Evolutionary conservation across 2,888 invertebrate genomes (phyloP), one percentile per base, ranked within the genome.

Genomic region (Eumacrocentrus americanus): DNA sequence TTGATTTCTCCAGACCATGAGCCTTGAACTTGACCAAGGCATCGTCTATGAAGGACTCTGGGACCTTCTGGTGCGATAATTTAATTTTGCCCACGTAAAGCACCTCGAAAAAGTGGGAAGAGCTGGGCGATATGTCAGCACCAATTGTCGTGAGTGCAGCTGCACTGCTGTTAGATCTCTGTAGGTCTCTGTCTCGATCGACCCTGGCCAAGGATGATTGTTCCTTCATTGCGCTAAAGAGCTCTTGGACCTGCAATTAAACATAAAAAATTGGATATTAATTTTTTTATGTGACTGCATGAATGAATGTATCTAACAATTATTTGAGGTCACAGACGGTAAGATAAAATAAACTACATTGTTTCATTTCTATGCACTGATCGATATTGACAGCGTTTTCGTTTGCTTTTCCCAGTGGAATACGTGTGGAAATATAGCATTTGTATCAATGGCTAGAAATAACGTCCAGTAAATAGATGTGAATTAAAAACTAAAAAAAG

Each of bases 11-110:
- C 1, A 88, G 84, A 72, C 94, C 92, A 73, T 92, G 90, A 22
- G 87, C 86, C 63, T 88, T 88, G 72, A 96, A 93, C 79, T 92
- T 94, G 61, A 89, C 86, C 58, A 96, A 82, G 1, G 95, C 93
- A 76, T 95, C 95, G 75, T 97, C 97, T 69, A 96, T 94, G 71
- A 96, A 90, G 0, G 91, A 87, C 67, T 92, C 91, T 0, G 94
- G 91, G 0, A 94, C 90, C 77, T 93, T 94, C 73, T 92, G 88
- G 74, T 92, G 91, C 37, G 92, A 91, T 69, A 68, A 58, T 67
- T 91, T 88, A 48, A 95, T 94, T 82, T 94, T 94, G 0, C 96
- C 96, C 48, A 96, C 89, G 80, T 96, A 96, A 66, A 95, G 83
- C 2, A 94, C 93, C 85, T 94, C 94, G 74, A 94, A 94, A 81